Evolutionary conservation across 2,797 vertebrate species (phyloP).

Genomic region (Oreonectes daqikongensis): DNA sequence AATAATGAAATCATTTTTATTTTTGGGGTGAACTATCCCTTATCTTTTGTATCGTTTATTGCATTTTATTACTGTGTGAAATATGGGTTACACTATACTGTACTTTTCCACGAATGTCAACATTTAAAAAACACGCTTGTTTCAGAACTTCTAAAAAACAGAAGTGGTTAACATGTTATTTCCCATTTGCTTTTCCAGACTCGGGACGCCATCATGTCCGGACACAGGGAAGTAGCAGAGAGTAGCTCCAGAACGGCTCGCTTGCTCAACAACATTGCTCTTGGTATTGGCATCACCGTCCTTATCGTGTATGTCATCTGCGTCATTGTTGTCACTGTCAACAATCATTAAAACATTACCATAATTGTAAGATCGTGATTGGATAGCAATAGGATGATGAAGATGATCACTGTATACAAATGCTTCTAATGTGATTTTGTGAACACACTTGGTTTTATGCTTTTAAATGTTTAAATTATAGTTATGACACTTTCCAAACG

Average conservation of each 20-base stretch:
- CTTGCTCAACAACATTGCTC: slow-evolving; percentile 35
- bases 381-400: too few species aligned
- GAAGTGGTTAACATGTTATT: neutral
- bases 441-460: neutral
- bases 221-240: slow-evolving; percentile 39
- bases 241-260: slow-evolving; percentile 35
- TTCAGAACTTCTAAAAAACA: neutral
- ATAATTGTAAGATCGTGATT: neutral
- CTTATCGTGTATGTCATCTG: slow-evolving; percentile 14
- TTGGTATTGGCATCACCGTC: slow-evolving; percentile 20
- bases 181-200: slow-evolving; percentile 40
- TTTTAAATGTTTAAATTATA: neutral
- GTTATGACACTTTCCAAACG: neutral
- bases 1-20: too few species aligned
- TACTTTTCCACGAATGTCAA: neutral
- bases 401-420: neutral
- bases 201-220: slow-evolving; percentile 42
- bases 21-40: too few species aligned
- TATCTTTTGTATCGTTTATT: too few species aligned
- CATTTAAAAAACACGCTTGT: neutral
- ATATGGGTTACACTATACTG: neutral
- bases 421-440: neutral
- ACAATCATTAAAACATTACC: neutral
- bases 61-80: neutral
- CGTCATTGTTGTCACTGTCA: neutral